phyloP scores from a whole-genome alignment of 1,140 invertebrate genomes.

The Augochlora pura region DNA sequence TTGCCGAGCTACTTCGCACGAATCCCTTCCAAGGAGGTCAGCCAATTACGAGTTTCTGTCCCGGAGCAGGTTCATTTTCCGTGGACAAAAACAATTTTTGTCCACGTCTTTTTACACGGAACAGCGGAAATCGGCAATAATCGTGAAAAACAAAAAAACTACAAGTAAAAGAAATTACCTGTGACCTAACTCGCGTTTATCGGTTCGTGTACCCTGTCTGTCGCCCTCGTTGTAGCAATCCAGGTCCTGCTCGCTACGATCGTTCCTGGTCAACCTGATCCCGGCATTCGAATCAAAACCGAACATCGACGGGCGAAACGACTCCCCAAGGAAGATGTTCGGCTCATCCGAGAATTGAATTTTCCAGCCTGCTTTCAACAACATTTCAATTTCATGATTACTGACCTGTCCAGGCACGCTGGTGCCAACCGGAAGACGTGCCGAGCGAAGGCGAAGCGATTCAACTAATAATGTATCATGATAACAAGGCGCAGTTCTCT shows the following conservation, averaged over 20 bases:
- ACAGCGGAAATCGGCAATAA: neutral
- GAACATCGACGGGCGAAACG: conserved; percentile 46
- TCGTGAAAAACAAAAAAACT: conserved; percentile 2
- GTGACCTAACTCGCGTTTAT: conserved; percentile 82
- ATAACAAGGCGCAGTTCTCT: too few relatives aligned
- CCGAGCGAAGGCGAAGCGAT: too few relatives aligned
- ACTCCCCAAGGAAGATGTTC: conserved; percentile 51
- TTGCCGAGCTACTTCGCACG: neutral
- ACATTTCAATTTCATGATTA: conserved; percentile 23
- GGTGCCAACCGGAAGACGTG: too few relatives aligned
- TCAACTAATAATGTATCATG: too few relatives aligned
- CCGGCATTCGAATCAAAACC: conserved; percentile 43
- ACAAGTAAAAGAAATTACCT: conserved; percentile 77
- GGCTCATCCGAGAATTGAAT: conserved; percentile 56
- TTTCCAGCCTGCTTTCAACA: conserved; percentile 50
- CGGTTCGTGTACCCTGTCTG: conserved; percentile 72
- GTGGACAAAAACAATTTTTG: too few relatives aligned
- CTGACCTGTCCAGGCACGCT: neutral
- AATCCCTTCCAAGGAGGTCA: neutral
- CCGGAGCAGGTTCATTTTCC: neutral
- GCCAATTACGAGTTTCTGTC: too few relatives aligned
- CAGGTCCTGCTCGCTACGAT: conserved; percentile 81
- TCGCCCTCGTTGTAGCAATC: conserved; percentile 83
- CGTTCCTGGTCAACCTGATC: conserved; percentile 73
- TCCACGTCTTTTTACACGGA: neutral